phyloP scores from a whole-genome alignment of 2,797 vertebrate species.

The Chelidonichthys spinosus region DNA sequence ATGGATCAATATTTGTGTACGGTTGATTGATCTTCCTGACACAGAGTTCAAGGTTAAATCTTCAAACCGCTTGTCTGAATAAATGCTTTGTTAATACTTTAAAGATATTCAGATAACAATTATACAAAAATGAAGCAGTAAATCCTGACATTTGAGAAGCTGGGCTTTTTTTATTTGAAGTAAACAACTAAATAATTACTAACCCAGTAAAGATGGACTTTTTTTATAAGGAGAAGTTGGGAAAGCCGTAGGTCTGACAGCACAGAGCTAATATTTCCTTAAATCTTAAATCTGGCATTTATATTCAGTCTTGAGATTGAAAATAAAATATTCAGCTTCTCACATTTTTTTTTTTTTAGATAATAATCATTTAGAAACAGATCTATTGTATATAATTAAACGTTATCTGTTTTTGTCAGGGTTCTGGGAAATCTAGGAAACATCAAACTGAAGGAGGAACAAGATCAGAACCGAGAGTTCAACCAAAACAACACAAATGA shows the following conservation, averaged over 20 bases:
- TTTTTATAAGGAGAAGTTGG: slow-evolving; percentile 2
- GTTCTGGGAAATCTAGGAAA: slow-evolving; percentile 14
- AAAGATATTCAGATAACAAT: background rate
- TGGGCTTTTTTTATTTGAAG: background rate
- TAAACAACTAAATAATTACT: no score
- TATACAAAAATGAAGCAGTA: background rate
- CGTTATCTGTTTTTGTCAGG: background rate
- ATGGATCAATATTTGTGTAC: background rate
- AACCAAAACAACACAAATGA: slow-evolving; percentile 21
- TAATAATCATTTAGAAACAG: background rate
- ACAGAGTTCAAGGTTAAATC: background rate
- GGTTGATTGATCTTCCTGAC: background rate
- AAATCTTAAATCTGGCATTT: background rate
- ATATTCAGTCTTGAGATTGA: background rate
- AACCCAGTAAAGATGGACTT: background rate
- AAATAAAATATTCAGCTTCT: background rate
- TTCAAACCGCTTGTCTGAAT: background rate
- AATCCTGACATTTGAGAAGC: background rate
- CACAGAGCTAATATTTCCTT: background rate
- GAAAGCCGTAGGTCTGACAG: background rate
- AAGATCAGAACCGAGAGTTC: background rate
- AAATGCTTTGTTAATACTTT: background rate
- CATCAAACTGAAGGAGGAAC: background rate
- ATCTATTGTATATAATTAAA: background rate
- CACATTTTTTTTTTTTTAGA: background rate